Evolutionary conservation across 2,888 invertebrate species (phyloP).

Genomic region (Uropetala carovei): DNA sequence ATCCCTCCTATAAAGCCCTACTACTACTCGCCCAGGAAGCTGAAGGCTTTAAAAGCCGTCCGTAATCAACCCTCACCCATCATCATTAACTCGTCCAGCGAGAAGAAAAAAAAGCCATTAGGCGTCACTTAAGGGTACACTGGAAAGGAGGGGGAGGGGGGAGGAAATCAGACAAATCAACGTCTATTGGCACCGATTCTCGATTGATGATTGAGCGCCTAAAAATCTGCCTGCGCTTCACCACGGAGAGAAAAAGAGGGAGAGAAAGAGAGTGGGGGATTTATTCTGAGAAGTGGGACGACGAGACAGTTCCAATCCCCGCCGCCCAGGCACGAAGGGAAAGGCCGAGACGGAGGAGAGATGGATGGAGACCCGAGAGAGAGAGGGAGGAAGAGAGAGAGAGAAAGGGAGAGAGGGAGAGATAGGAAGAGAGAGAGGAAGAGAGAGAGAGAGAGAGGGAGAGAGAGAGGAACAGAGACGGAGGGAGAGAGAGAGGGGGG

Average conservation of each 20-base stretch:
- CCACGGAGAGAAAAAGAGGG: neutral
- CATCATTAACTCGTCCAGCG: slow-evolving; percentile 34
- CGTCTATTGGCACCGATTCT: slow-evolving; percentile 56
- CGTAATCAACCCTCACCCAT: neutral
- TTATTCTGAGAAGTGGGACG: slow-evolving; percentile 42
- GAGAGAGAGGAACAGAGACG: too few relatives aligned
- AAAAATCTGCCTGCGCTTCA: slow-evolving; percentile 6
- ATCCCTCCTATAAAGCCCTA: neutral
- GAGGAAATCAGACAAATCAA: slow-evolving; percentile 33
- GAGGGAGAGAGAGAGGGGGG: too few relatives aligned
- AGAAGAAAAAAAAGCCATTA: slow-evolving; percentile 43
- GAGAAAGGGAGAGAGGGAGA: too few relatives aligned
- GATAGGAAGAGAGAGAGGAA: too few relatives aligned
- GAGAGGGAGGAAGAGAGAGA: neutral
- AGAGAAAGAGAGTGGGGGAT: neutral
- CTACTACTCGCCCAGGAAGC: neutral
- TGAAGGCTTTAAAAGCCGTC: neutral
- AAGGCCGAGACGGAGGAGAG: neutral
- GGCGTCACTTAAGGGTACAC: slow-evolving; percentile 2
- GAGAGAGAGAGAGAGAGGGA: too few relatives aligned
- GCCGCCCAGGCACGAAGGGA: neutral
- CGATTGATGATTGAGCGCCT: slow-evolving; percentile 46
- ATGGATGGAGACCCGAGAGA: neutral
- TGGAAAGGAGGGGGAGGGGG: neutral
- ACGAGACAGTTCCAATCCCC: slow-evolving; percentile 6